Evolutionary conservation across 2,888 invertebrate genomes (phyloP).

Genomic region (Luffia ferchaultella): DNA sequence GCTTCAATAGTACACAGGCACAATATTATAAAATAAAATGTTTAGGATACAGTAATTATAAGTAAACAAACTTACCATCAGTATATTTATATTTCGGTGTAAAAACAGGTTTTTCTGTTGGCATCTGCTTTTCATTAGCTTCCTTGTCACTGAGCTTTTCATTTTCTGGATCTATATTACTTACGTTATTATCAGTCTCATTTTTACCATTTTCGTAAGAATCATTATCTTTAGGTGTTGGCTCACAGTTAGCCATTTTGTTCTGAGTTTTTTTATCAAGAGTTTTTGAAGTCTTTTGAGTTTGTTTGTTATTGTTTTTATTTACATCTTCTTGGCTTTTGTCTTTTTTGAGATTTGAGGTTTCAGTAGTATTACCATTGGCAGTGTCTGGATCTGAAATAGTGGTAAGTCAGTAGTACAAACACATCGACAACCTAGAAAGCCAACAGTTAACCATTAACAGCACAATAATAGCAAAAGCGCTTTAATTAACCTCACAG

Average conservation of each 20-base stretch:
- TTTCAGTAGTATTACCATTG: slow-evolving; percentile 45
- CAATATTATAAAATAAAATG: no score
- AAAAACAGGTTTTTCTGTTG: slow-evolving; percentile 22
- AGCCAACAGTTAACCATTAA: no score
- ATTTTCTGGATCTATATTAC: slow-evolving; percentile 34
- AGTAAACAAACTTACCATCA: slow-evolving; percentile 40
- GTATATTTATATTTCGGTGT: slow-evolving; percentile 53
- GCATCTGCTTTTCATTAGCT: slow-evolving; percentile 10
- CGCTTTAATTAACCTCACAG: neutral
- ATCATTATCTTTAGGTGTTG: slow-evolving; percentile 31
- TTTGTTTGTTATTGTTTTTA: slow-evolving; percentile 53
- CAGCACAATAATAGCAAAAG: slow-evolving; percentile 3
- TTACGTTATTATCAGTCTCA: slow-evolving; percentile 60
- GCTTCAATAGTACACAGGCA: no score
- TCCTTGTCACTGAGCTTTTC: neutral
- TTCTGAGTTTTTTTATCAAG: slow-evolving; percentile 38
- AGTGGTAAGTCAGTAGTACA: no score
- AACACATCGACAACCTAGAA: no score
- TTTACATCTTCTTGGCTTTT: slow-evolving; percentile 39
- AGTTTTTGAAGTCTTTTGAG: slow-evolving; percentile 41
- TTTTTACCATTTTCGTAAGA: slow-evolving; percentile 54
- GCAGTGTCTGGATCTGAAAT: slow-evolving; percentile 44
- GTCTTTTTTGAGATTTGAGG: slow-evolving; percentile 34
- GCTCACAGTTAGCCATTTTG: slow-evolving; percentile 36
- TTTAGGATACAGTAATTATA: no score